Evolutionary conservation across 2,113 vertebrate species (phyloP).

Genomic region (Hippocampus zosterae): DNA sequence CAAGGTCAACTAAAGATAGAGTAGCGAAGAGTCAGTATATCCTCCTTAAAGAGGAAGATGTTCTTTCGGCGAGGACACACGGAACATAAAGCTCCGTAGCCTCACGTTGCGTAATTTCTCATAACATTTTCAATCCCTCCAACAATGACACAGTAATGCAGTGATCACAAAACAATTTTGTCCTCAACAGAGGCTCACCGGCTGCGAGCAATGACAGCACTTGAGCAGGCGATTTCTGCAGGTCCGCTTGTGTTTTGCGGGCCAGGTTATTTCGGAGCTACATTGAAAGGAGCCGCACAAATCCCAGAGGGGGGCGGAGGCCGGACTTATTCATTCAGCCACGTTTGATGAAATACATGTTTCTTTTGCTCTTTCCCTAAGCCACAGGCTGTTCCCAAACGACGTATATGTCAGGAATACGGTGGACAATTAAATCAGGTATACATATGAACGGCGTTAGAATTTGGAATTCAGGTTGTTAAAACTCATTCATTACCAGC

Average conservation of each 20-base stretch:
- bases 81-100: constrained; percentile 26
- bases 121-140: constrained; percentile 50
- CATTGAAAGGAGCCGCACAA: constrained; percentile 36
- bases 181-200: constrained; percentile 36
- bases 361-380: constrained; percentile 17
- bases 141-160: constrained; percentile 44
- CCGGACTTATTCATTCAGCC: constrained; percentile 40
- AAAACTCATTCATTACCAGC: too few relatives aligned
- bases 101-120: constrained; percentile 45
- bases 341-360: constrained; percentile 37
- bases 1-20: constrained; percentile 12
- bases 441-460: background rate
- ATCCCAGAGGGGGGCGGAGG: constrained; percentile 33
- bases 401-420: background rate
- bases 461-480: background rate
- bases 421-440: background rate
- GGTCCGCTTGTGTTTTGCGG: constrained; percentile 37
- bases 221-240: constrained; percentile 33
- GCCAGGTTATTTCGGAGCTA: constrained; percentile 41
- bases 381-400: constrained; percentile 19
- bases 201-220: constrained; percentile 37
- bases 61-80: constrained; percentile 27
- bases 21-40: constrained; percentile 14
- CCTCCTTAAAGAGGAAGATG: constrained; percentile 28
- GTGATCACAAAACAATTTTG: constrained; percentile 48